A percentile compares a stretch with the other conserved stretches of the same genome.
Evolutionary conservation across 2,113 vertebrate species (phyloP).

Genomic region (Saccopteryx leptura): DNA sequence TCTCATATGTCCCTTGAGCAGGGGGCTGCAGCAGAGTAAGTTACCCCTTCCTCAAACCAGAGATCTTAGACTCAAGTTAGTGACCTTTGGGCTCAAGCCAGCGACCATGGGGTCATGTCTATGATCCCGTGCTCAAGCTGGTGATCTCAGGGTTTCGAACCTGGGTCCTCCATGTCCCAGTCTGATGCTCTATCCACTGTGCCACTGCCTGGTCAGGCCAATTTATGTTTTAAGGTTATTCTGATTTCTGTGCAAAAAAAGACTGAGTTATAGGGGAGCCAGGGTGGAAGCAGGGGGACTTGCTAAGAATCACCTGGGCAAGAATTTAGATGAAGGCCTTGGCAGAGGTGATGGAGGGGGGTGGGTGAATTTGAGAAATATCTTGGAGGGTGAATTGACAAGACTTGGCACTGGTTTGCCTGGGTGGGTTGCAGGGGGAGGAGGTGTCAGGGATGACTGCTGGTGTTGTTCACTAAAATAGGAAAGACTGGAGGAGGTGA

Average conservation of each 20-base stretch:
- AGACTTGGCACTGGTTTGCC: neutral
- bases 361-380: neutral
- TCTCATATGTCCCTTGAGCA: too few relatives aligned
- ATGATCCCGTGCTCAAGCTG: too few relatives aligned
- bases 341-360: neutral
- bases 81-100: too few relatives aligned
- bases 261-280: neutral
- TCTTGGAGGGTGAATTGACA: neutral
- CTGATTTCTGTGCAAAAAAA: neutral
- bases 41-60: too few relatives aligned
- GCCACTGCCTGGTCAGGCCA: neutral
- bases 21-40: too few relatives aligned
- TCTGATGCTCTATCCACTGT: too few relatives aligned
- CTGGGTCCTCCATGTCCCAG: too few relatives aligned
- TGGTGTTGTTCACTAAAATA: neutral
- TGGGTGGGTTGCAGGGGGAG: neutral
- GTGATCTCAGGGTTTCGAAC: too few relatives aligned
- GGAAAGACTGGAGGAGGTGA: neutral
- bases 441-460: neutral
- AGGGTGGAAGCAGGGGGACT: neutral
- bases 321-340: neutral
- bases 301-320: neutral
- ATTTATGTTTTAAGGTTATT: neutral
- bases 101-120: too few relatives aligned
- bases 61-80: too few relatives aligned